Percentiles rank a stretch among this genome's conserved stretches.
Conservation (phyloP, 2,113 vertebrate species). For the Aegotheles bennettii region DNA sequence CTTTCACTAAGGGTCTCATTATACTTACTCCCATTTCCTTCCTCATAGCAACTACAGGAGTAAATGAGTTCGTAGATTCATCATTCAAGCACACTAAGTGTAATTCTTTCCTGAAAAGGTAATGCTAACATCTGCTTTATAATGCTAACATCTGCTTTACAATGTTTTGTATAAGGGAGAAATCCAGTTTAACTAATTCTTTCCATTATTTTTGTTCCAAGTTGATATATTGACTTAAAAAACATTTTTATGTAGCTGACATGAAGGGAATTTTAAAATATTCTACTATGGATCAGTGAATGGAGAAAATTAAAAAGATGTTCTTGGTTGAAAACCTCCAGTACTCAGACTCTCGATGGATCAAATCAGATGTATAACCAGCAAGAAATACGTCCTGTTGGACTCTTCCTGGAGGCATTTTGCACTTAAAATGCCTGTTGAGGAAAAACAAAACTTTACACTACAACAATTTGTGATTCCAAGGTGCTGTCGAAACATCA, state of each 20-base stretch:
- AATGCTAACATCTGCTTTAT: neutral
- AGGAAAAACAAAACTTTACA: neutral
- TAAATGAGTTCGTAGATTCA: neutral
- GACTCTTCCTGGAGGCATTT: neutral
- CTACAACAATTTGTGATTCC: neutral
- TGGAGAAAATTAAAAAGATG: neutral
- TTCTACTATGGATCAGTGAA: neutral
- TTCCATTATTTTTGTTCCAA: neutral
- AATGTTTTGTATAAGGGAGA: neutral
- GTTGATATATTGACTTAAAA: neutral
- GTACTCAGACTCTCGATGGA: neutral
- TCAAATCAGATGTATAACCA: neutral
- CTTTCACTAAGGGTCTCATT: slow-evolving; percentile 24
- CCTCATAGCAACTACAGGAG: slow-evolving; percentile 5
- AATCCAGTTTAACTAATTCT: neutral
- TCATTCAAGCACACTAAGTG: neutral
- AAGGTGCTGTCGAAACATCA: neutral
- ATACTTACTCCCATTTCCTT: slow-evolving; percentile 16
- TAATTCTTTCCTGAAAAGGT: neutral
- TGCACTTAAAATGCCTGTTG: neutral
- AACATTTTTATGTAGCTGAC: neutral
- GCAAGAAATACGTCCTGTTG: neutral
- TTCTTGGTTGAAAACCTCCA: neutral
- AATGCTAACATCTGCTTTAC: neutral
- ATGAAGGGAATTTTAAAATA: neutral